These are phyloP conservation scores for Drosophila tani DNA, from an alignment of 1,140 invertebrate species.

Conservation along the genomic window DNA sequence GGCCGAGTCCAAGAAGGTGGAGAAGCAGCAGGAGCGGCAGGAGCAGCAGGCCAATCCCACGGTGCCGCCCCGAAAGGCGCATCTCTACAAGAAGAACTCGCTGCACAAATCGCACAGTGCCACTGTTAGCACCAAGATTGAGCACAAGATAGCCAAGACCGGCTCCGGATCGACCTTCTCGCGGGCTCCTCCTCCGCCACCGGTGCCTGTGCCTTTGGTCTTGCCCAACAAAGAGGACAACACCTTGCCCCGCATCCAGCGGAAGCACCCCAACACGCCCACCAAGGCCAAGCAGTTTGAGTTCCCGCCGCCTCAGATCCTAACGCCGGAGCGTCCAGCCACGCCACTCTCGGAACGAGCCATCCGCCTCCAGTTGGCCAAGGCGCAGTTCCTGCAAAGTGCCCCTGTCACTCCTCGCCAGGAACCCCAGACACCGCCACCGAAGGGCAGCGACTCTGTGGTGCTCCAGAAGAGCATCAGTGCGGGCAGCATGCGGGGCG, in stretches of 20 bases:
- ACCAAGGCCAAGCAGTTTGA: conserved; percentile 77
- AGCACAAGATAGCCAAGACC: conserved; percentile 80
- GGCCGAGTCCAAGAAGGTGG: conserved; percentile 32
- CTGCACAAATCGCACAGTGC: conserved; percentile 71
- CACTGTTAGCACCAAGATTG: conserved; percentile 67
- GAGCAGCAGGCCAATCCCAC: conserved; percentile 36
- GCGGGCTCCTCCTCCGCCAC: conserved; percentile 16
- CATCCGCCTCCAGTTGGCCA: conserved; percentile 87
- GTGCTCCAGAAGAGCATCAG: conserved; percentile 87
- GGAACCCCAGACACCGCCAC: conserved; percentile 46
- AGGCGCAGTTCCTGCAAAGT: conserved; percentile 87
- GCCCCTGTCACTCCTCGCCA: conserved; percentile 65
- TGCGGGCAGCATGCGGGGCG: conserved; percentile 88
- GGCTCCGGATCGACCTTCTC: conserved; percentile 67
- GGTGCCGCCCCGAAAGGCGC: conserved; percentile 53
- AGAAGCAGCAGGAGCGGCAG: conserved; percentile 19
- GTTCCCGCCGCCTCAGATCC: conserved; percentile 53
- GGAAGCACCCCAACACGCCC: conserved; percentile 66
- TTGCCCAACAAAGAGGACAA: conserved; percentile 70
- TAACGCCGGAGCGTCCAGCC: conserved; percentile 46
- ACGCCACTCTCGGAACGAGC: conserved; percentile 85
- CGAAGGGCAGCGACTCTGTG: background rate
- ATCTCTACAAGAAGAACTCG: conserved; percentile 75
- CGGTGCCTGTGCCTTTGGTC: conserved; percentile 12
- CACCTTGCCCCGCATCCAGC: conserved; percentile 69